Evolutionary conservation across 2,888 invertebrate species (phyloP).

Genomic region (Actias luna): DNA sequence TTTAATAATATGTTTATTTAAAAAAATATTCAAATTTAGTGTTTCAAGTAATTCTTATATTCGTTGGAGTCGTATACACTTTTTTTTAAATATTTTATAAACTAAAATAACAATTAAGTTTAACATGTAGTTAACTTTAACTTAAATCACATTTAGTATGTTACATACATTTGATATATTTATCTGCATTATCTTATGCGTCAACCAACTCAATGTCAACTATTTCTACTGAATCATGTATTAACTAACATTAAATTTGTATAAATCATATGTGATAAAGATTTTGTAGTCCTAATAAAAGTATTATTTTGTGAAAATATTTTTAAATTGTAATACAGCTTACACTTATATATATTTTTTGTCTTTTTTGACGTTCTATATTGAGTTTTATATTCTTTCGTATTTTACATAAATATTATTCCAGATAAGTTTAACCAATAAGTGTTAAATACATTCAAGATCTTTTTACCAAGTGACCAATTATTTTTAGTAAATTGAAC

Average conservation of each 20-base stretch:
- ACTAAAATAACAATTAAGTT: too few species aligned
- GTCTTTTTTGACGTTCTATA: neutral
- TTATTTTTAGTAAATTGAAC: neutral
- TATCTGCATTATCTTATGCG: neutral
- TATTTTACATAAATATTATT: neutral
- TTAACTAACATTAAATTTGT: neutral
- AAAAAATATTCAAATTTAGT: neutral
- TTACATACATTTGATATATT: neutral
- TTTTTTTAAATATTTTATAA: too few species aligned
- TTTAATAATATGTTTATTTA: neutral
- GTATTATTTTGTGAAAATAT: constrained; percentile 25
- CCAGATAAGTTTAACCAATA: neutral
- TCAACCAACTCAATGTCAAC: too few species aligned
- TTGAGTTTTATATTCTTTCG: neutral
- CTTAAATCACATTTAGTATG: neutral
- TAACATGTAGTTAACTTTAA: too few species aligned
- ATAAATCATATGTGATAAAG: neutral
- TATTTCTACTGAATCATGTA: neutral
- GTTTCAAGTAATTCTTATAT: neutral
- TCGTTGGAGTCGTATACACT: too few species aligned
- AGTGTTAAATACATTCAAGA: neutral
- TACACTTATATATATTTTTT: neutral
- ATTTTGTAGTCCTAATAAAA: constrained; percentile 1
- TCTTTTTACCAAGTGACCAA: neutral
- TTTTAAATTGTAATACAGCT: neutral